These are phyloP conservation scores for Cosmorhoe ocellata DNA, from an alignment of 2,888 invertebrate genomes.

Conservation along the genomic window DNA sequence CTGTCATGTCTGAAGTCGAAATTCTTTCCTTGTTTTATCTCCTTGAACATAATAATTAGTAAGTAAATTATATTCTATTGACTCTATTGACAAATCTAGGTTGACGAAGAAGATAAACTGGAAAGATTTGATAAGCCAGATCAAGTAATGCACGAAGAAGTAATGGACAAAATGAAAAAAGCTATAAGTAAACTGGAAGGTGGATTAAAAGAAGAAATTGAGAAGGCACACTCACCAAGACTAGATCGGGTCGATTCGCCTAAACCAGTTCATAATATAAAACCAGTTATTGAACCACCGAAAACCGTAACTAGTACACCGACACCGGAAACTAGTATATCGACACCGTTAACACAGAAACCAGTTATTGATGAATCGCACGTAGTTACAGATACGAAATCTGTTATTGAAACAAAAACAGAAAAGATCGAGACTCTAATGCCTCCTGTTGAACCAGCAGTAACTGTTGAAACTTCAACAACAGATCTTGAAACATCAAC, in stretches of 20 bases:
- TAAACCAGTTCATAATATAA: conserved; percentile 32
- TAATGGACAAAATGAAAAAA: conserved; percentile 69
- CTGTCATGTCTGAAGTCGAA: not conserved
- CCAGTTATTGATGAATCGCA: conserved; percentile 4
- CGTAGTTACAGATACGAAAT: conserved; percentile 1
- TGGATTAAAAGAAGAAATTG: conserved; percentile 45
- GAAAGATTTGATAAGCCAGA: conserved; percentile 67
- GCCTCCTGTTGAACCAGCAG: not conserved
- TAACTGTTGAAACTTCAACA: not conserved
- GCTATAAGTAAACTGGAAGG: conserved; percentile 69
- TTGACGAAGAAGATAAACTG: conserved; percentile 60
- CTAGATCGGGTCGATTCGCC: conserved; percentile 13
- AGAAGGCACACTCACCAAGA: conserved; percentile 26
- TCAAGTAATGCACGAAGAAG: conserved; percentile 55
- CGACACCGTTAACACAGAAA: not conserved
- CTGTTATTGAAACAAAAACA: conserved; percentile 1
- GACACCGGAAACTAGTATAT: not conserved
- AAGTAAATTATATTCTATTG: conserved; percentile 18
- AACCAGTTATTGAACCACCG: not conserved
- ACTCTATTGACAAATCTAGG: conserved; percentile 42
- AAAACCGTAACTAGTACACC: not conserved
- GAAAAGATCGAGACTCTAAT: not conserved
- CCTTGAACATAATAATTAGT: not conserved
- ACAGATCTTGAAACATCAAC: conserved; percentile 5
- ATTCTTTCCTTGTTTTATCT: conserved; percentile 15